Evolutionary conservation across 2,113 vertebrate genomes (phyloP), one percentile per base, ranked within the genome.

Genomic region (Upupa epops): DNA sequence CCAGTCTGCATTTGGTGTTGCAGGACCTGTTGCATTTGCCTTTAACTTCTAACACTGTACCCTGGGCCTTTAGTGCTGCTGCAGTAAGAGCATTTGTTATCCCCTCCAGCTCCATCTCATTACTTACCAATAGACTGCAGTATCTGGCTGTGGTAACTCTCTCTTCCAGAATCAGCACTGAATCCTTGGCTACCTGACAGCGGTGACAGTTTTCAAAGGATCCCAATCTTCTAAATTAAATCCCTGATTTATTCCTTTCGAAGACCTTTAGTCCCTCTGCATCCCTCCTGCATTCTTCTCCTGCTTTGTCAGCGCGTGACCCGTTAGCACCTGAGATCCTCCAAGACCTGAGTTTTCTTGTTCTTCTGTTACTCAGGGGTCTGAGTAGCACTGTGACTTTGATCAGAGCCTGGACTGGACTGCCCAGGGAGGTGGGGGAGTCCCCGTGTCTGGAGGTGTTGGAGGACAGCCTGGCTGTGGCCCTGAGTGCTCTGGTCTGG

Each of bases 161-260:
- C 40, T 89, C 51, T 78, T 92, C 58, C 70, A 84, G 75, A 89
- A 79, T 89, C 93, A 79, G 78, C 71, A 92, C 10, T 91, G 73
- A 65, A 52, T 85, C 72, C 63, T 71, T 94, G 93, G 91, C 89
- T 54, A 58, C 28, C 84, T 94, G 87, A 76, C 91, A 93, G 21
- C 8, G 7, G 40, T 82, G 74, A 92, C 93, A 92, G 88, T 70
- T 92, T 86, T 92, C 48, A 51, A 66, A 87, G 63, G 65, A 92
- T 36, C 15, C 36, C 89, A 90, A 94, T 96, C 58, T 90, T 73
- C 74, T 84, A 90, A 94, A 92, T 94, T 87, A 84, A 73, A 90
- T 92, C 60, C 34, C 68, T 81, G n/a, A 77, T 82, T 85, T 88
- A 92, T 63, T 84, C 84, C 60, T 72, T 95, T 95, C 75, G 69